Evolutionary conservation across 23 tunicate genomes (phyloP).

Genomic region (Oikopleura albicans): DNA sequence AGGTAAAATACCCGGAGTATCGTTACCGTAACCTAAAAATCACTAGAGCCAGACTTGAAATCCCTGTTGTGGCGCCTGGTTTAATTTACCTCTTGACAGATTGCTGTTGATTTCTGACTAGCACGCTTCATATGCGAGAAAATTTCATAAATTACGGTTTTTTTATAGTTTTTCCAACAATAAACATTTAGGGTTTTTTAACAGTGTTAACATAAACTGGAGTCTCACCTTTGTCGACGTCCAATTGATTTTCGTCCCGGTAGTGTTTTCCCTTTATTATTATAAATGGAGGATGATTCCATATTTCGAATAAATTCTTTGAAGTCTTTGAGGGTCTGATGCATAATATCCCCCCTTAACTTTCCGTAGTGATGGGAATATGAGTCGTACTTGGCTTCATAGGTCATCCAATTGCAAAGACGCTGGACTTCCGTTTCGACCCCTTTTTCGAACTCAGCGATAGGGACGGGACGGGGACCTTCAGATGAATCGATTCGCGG

Average conservation of each 20-base stretch:
- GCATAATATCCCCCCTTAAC: not conserved
- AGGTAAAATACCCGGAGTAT: no score
- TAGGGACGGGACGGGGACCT: not conserved
- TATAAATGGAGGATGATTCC: not conserved
- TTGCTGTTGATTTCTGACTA: not conserved
- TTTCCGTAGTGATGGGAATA: not conserved
- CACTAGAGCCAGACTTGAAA: no score
- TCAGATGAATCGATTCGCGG: not conserved
- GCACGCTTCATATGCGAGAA: not conserved
- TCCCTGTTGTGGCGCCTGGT: no score
- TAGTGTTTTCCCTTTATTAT: not conserved
- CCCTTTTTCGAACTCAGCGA: not conserved
- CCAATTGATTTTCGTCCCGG: not conserved
- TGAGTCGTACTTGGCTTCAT: conserved; percentile 5
- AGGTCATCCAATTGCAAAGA: not conserved
- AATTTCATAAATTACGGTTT: no score
- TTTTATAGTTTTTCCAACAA: no score
- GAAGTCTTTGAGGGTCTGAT: not conserved
- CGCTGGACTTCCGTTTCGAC: not conserved
- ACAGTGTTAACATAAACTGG: no score
- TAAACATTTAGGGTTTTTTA: no score
- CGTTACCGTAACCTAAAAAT: no score
- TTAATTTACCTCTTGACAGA: not conserved
- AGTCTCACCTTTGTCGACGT: not conserved
- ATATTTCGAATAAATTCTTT: not conserved